Base-by-base conservation (phyloP, 2,113 vertebrate species). In the Odocoileus hemionus region DNA sequence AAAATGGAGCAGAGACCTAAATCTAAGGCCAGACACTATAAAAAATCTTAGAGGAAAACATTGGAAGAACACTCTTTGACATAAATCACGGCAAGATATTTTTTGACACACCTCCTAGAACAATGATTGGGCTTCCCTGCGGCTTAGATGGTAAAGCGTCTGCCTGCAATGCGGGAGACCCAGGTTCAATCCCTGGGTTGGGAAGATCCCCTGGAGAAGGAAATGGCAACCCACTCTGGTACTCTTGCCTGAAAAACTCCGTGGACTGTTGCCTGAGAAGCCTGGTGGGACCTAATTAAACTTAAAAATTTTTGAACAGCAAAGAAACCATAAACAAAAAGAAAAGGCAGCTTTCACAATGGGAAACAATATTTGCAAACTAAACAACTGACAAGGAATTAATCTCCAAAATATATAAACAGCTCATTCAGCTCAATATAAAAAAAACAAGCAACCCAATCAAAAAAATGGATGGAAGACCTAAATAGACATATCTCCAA, bases 171-270 rank as follows among this genome's bases (percentile, higher is more conserved):
- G n/a, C 0, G 0, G n/a, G 19, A 70, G n/a, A 70, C n/a, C 64
- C 19, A 70, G 64, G n/a, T 70, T 70, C 0, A 0, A 70, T 36
- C n/a, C 9, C 19, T 70, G 64, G 4, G 64, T 70, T 0, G 1
- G 64, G n/a, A 70, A 23, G n/a, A 36, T 6, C 64, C 64, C 19
- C n/a, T 70, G 64, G 64, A 70, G 64, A 70, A 70, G 64, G 64
- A 36, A 70, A 23, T 23, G 64, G 64, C 64, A 70, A 23, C n/a
- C 64, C 64, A 36, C 19, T 70, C n/a, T 2, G 11, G 17, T 23
- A 70, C 19, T 12, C 4, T 36, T 70, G n/a, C n/a, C 9, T 70
- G n/a, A 70, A 36, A 36, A 70, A 36, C 64, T 23, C 64, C n/a
- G 21, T 12, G 19, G n/a, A 70, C n/a, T 36, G 64, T 70, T 2